Base-by-base conservation (phyloP, 30 jellyfish, hydroid and myxozoan species). In the Pelagia noctiluca region DNA sequence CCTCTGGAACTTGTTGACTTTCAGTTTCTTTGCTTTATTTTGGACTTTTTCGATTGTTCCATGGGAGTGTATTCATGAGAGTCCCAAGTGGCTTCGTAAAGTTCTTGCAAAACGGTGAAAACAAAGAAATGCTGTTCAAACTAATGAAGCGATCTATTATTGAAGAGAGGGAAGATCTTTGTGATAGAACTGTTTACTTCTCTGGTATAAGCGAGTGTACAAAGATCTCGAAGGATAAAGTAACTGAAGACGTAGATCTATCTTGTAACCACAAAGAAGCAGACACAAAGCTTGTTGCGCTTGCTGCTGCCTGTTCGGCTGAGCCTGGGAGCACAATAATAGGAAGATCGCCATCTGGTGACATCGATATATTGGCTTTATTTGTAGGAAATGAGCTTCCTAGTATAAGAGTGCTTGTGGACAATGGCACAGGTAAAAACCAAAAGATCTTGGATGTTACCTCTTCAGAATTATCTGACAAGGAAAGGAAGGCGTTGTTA, bases 261-360 rank as follows among this genome's bases (percentile, higher is more conserved):
- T 42, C 57, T 42, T 42, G 73, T 50, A 54, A 75, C 76, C 86
- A 75, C 61, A 76, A 75, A 50, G 76, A 75, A 42, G 86, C 77
- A 2, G 86, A 75, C 53, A 47, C 86, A 50, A 75, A 75, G 26
- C 86, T 75, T 3, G 76, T 75, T 75, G 86, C 86, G 29, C 49
- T 75, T 31, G 86, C 76, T 32, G 2, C 52, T 31, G 86, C 86
- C 26, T 67, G 74, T 47, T 31, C 46, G 8, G 76, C 49, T 1
- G 21, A 30, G 30, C 1, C 24, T 75, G 52, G 75, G 37, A 66
- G 49, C 49, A 1, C 86, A 0, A 50, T 75, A 26, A 50, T 75
- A 76, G 35, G 47, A 13, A 32, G 53, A 29, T 75, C 75, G 11
- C 73, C 86, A 2, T 70, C 66, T 42, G 38, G 82, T 36, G 67